A percentile compares a stretch with the other conserved stretches of the same genome.
These are phyloP conservation scores for Acanthopleura granulata DNA, from an alignment of 2,888 invertebrate genomes.

Conservation along the genomic window DNA sequence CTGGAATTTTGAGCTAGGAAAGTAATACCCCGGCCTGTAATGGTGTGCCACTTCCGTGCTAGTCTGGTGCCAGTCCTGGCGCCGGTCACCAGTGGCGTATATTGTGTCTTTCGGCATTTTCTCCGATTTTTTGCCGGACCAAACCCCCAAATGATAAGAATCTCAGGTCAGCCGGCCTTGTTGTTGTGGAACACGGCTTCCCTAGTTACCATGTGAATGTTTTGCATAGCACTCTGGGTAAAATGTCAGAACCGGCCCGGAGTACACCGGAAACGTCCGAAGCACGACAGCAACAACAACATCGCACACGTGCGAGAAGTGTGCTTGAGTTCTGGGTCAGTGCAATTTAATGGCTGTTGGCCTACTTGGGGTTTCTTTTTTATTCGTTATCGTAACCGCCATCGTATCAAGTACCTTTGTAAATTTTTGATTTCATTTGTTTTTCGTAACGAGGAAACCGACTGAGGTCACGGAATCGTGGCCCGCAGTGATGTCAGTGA, in stretches of 20 bases:
- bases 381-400: no score
- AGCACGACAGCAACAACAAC: background rate
- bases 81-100: background rate
- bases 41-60: constrained; percentile 69
- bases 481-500: no score
- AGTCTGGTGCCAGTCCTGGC: constrained; percentile 62
- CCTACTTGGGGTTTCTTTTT: no score
- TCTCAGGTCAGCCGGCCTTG: background rate
- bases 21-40: constrained; percentile 68
- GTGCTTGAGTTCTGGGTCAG: no score
- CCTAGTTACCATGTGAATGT: background rate
- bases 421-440: no score
- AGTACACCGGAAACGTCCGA: background rate
- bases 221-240: background rate
- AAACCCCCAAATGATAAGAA: no score
- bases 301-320: background rate
- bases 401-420: no score
- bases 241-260: background rate
- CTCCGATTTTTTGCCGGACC: no score
- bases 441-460: no score
- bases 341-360: no score
- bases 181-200: constrained; percentile 7
- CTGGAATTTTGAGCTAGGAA: constrained; percentile 67
- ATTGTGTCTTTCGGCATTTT: constrained; percentile 2
- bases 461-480: no score